Base-by-base conservation (phyloP, 2,888 invertebrate genomes). In the Meteorus colon region DNA sequence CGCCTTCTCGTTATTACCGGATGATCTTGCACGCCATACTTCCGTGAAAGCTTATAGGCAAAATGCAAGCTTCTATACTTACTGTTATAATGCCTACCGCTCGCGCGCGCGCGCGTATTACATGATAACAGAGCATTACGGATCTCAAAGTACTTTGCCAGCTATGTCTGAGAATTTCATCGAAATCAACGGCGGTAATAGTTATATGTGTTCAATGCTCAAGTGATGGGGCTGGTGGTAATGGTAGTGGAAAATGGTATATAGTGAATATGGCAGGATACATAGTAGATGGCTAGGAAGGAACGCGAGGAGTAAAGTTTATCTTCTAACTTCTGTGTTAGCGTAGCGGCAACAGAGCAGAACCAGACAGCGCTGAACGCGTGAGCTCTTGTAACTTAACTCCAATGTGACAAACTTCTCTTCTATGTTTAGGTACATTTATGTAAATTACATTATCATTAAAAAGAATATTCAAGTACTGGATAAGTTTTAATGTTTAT, bases 111-210 rank as follows among this genome's bases (percentile, higher is more conserved):
- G 55, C 16, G 48, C 19, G 24, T 55, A 84, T 84, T 86, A 85
- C 84, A 81, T 80, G 83, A 85, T 87, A 87, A 88, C 86, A 81
- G 82, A 81, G 84, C 82, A 84, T 85, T 84, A 82, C 81, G 77
- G 76, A 79, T 82, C 77, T 79, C 24, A 81, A 82, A 82, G 81
- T 79, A 81, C 79, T 81, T 86, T 77, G 76, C 78, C 71, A 75
- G 76, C 76, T 75, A 66, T 34, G 65, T 24, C 12, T 77, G 75
- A 76, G 79, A 82, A 80, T 80, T 83, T 82, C 77, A 81, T 81
- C 75, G 77, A 72, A 72, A 48, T 72, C 63, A 45, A 60, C n/a
- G 51, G 59, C n/a, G 34, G 59, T 5, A 19, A 55, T 55, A 24
- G 55, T n/a, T 55, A 55, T 55, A 55, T 55, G 19, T 41, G n/a